Evolutionary conservation across 1,140 invertebrate species (phyloP), one percentile per base, ranked within the genome.

Genomic region (Orchestia grillus): DNA sequence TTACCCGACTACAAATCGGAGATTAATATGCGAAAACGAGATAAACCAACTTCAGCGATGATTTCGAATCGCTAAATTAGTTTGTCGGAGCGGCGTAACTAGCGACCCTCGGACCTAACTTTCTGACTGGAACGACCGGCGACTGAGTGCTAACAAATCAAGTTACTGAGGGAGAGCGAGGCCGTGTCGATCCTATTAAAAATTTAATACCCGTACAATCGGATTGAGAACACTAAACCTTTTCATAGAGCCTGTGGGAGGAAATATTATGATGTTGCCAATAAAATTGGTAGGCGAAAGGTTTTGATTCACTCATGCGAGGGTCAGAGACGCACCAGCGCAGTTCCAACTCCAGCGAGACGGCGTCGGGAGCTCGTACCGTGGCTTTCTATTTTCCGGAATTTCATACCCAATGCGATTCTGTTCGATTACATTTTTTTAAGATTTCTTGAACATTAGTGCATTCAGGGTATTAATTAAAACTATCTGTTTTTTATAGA

Each of bases 221-320:
- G 41, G 88, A 90, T 90, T 90, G 88, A 41, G 88, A 44, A 44
- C 62, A 77, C 62, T 90, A 90, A 90, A 16, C 88, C 43, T 90
- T 90, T 90, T 90, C 88, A 77, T 77, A 77, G 28, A 77, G 28
- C 62, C 15, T 77, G 62, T 77, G 62, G 36, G 28, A 77, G 11
- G 36, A 36, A 77, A 53, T 8, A 77, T 77, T 15, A 36, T 77
- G 62, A 77, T 77, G 28, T 28, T 15, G 62, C 15, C 11, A 77
- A 77, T 77, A 77, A 77, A 77, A 77, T 23, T 77, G 62, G 62
- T 3, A 3, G 28, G 28, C 62, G 62, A 28, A 77, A 53, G 28
- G 15, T 23, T 3, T 36, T 77, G 28, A 23, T 77, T 77, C 62
- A 3, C 28, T 36, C 15, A 77, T 36, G 1, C 28, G 62, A 77